Percentiles rank a stretch among this genome's conserved stretches.
Conservation (phyloP, 2,113 vertebrate species). For the Oncorhynchus kisutch region DNA sequence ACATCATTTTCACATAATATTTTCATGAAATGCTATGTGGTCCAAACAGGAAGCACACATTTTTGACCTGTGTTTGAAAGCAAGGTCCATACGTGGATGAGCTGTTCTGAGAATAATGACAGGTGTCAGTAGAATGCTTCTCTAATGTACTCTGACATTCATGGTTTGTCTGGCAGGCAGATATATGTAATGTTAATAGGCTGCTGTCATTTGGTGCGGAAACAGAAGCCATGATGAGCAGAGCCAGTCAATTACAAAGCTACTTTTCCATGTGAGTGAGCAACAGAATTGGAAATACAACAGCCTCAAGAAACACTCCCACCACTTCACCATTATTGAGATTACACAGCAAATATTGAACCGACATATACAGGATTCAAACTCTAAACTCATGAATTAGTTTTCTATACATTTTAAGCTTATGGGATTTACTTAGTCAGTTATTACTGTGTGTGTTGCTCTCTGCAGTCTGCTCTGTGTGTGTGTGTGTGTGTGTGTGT, state of each 20-base stretch:
- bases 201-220: slow-evolving; percentile 10
- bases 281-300: slow-evolving; percentile 20
- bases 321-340: background rate
- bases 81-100: background rate
- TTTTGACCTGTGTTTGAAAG: too few species aligned
- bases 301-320: background rate
- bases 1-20: too few species aligned
- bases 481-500: too few species aligned
- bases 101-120: background rate
- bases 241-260: slow-evolving; percentile 15
- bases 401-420: too few species aligned
- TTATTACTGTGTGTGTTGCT: too few species aligned
- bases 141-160: slow-evolving; percentile 8
- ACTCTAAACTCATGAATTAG: background rate
- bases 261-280: slow-evolving; percentile 23
- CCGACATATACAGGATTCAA: background rate
- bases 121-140: background rate
- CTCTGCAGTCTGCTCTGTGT: too few species aligned
- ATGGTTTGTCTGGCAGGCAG: background rate
- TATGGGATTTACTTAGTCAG: too few species aligned
- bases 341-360: background rate
- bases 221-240: slow-evolving; percentile 7
- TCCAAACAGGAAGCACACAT: too few species aligned
- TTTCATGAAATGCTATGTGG: too few species aligned
- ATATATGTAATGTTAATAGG: background rate